These are phyloP conservation scores for Leptopilina myrica DNA, from an alignment of 2,888 invertebrate species.

Conservation along the genomic window DNA sequence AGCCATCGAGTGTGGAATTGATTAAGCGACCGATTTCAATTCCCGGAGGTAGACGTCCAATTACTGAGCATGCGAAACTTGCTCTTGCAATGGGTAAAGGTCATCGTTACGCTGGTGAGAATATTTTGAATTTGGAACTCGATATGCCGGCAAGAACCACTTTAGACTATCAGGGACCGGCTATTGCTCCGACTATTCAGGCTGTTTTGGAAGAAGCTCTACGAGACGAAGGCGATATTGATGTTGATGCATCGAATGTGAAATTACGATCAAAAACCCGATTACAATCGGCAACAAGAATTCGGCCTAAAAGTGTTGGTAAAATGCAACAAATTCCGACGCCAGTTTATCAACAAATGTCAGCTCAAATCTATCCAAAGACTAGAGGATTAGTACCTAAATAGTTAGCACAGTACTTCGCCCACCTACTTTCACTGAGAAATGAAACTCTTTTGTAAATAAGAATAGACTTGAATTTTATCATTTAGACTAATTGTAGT, in stretches of 20 bases:
- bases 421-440: conserved; percentile 11
- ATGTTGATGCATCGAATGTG: conserved; percentile 73
- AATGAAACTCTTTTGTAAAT: conserved; percentile 52
- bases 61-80: conserved; percentile 81
- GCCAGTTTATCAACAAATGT: conserved; percentile 71
- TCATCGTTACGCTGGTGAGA: conserved; percentile 80
- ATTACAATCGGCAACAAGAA: conserved; percentile 67
- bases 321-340: conserved; percentile 72
- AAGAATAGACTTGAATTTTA: conserved; percentile 48
- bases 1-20: conserved; percentile 74
- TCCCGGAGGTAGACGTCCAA: conserved; percentile 81
- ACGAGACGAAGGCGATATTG: conserved; percentile 74
- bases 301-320: conserved; percentile 71
- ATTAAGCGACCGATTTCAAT: conserved; percentile 82
- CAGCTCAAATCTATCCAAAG: conserved; percentile 74
- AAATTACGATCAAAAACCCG: conserved; percentile 67
- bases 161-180: conserved; percentile 84
- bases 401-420: conserved; percentile 55
- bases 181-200: conserved; percentile 85
- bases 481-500: conserved; percentile 1
- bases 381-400: conserved; percentile 74
- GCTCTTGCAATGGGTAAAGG: conserved; percentile 78
- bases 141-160: conserved; percentile 88
- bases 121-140: conserved; percentile 85
- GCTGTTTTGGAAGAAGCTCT: conserved; percentile 76